These are phyloP conservation scores for Galerucella calmariensis DNA, from an alignment of 2,888 invertebrate species.

Conservation along the genomic window DNA sequence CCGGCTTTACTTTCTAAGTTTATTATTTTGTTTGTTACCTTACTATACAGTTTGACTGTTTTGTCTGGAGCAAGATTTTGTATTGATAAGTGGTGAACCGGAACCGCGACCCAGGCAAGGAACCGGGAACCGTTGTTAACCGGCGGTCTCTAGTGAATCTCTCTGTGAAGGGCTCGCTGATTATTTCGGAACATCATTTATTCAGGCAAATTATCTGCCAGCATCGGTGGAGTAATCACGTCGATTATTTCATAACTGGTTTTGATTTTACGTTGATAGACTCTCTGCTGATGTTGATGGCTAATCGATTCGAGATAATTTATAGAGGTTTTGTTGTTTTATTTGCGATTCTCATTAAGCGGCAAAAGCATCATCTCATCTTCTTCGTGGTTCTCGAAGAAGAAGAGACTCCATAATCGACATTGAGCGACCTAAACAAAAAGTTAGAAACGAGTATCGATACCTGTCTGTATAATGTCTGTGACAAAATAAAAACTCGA, in stretches of 20 bases:
- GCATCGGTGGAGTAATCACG: constrained; percentile 61
- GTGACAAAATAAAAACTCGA: constrained; percentile 64
- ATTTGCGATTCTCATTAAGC: constrained; percentile 64
- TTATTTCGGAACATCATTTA: constrained; percentile 52
- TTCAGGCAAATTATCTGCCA: constrained; percentile 62
- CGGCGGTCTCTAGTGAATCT: not conserved
- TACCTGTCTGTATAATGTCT: constrained; percentile 63
- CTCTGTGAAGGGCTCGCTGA: constrained; percentile 23
- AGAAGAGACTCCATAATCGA: constrained; percentile 51
- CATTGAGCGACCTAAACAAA: constrained; percentile 57
- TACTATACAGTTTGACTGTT: not conserved
- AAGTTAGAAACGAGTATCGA: constrained; percentile 61
- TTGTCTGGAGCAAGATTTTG: not conserved
- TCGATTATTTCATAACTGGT: constrained; percentile 65
- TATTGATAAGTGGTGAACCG: not conserved
- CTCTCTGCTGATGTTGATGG: constrained; percentile 51
- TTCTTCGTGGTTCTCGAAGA: constrained; percentile 24
- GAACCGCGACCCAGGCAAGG: constrained; percentile 4
- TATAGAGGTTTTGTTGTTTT: constrained; percentile 62
- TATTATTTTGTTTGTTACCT: too few relatives aligned
- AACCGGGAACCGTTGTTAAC: constrained; percentile 5
- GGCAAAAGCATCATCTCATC: constrained; percentile 24
- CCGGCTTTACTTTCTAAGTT: too few relatives aligned
- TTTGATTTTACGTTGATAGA: constrained; percentile 65
- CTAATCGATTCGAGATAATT: constrained; percentile 65